A percentile compares a stretch with the other conserved stretches of the same genome.
Conservation (phyloP, 2,113 vertebrate species). For the Mustelus asterias region DNA sequence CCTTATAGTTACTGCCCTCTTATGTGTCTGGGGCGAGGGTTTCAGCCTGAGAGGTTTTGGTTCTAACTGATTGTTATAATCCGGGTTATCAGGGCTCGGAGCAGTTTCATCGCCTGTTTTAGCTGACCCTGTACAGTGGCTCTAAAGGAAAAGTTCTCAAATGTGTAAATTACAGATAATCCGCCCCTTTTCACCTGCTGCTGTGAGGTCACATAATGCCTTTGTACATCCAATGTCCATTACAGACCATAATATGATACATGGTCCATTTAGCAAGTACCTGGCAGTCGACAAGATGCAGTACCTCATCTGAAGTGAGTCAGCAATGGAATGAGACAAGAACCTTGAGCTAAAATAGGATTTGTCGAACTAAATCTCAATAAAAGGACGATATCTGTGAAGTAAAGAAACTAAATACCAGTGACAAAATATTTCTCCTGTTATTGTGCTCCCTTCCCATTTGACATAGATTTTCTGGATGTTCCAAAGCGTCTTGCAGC, state of each 20-base stretch:
- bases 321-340: neutral
- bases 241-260: neutral
- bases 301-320: constrained; percentile 8
- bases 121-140: neutral
- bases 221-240: neutral
- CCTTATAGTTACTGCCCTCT: neutral
- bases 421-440: neutral
- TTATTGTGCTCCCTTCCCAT: neutral
- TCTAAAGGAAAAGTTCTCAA: neutral
- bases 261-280: constrained; percentile 20
- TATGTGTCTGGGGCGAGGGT: neutral
- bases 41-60: neutral
- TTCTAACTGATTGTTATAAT: neutral
- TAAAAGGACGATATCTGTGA: neutral
- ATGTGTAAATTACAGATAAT: constrained; percentile 3
- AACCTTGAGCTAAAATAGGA: neutral
- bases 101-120: neutral
- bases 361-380: neutral
- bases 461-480: neutral
- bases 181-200: neutral
- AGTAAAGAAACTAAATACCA: neutral
- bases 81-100: neutral
- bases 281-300: neutral
- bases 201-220: neutral
- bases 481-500: neutral